Evolutionary conservation across 2,888 invertebrate genomes (phyloP), one percentile per base, ranked within the genome.

Genomic region (Noctuana brunneofusca): DNA sequence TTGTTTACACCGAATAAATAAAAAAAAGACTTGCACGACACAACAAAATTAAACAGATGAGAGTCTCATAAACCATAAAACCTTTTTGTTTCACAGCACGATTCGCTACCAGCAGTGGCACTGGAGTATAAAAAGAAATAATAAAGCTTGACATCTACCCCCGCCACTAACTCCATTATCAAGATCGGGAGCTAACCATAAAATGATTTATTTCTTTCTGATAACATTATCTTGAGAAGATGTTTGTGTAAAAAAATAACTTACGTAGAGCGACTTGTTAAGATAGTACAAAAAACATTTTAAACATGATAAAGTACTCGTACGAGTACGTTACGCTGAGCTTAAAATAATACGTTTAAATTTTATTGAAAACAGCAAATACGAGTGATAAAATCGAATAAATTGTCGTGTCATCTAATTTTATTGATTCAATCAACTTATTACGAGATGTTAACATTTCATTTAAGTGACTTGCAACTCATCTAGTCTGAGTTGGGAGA

Each of bases 181-280:
- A 65, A 68, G 74, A 72, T 72, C 66, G 65, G 70, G 65, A 75
- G 70, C 72, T 74, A 71, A 71, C 72, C 69, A 70, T 71, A 69
- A 73, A 74, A 81, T 82, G 82, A 83, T 84, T 84, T 82, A 84
- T 84, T 76, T 69, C 65, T 62, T 69, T 71, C 68, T 73, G 84
- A 83, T 83, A 83, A 81, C 71, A 76, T 70, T 71, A 72, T 66
- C 69, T 64, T 63, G 57, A 48, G 68, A 70, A 71, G 67, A 73
- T 71, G 69, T 74, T 76, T 74, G 72, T 74, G 70, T 74, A 64
- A 64, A 65, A 66, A 58, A 67, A 66, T 64, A 54, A 58, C 67
- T 49, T 55, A 49, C 49, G 22, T n/a, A 35, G 48, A 38, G 38
- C 48, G 14, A 20, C 35, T 48, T 49, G 27, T 55, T 27, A 49